Evolutionary conservation across 2,113 vertebrate species (phyloP).

Genomic region (Callorhinus ursinus): DNA sequence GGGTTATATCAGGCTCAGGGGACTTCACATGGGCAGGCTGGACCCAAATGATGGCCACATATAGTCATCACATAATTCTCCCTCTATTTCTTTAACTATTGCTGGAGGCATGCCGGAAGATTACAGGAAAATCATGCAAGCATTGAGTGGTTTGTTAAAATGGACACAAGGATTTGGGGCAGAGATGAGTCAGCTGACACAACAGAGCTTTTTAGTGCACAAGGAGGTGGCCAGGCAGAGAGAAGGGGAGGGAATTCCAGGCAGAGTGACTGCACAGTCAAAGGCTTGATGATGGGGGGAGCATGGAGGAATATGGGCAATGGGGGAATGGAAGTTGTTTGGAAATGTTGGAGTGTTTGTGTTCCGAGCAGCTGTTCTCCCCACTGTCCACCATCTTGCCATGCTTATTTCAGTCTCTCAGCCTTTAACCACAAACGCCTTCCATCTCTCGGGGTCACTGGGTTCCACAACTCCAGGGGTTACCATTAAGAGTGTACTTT

Average conservation of each 20-base stretch:
- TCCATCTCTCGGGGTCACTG: background rate
- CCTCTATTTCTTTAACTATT: background rate
- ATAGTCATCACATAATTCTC: background rate
- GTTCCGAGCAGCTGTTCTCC: background rate
- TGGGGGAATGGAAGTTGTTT: background rate
- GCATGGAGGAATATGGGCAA: background rate
- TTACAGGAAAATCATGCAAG: background rate
- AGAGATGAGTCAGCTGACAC: background rate
- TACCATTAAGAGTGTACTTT: background rate
- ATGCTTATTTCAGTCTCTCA: background rate
- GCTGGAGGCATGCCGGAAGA: background rate
- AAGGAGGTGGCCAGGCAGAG: background rate
- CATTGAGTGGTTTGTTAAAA: background rate
- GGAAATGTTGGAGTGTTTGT: background rate
- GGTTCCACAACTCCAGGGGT: background rate
- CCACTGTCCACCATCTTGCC: background rate
- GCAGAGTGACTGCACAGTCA: background rate
- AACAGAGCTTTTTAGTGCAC: background rate
- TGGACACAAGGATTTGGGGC: background rate
- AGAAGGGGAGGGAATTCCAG: background rate
- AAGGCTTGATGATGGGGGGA: background rate
- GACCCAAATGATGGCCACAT: background rate
- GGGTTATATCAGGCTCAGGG: background rate
- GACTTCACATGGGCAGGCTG: background rate
- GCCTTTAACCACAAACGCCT: background rate